phyloP scores from a whole-genome alignment of 2,113 vertebrate genomes.

The Oophaga pumilio region DNA sequence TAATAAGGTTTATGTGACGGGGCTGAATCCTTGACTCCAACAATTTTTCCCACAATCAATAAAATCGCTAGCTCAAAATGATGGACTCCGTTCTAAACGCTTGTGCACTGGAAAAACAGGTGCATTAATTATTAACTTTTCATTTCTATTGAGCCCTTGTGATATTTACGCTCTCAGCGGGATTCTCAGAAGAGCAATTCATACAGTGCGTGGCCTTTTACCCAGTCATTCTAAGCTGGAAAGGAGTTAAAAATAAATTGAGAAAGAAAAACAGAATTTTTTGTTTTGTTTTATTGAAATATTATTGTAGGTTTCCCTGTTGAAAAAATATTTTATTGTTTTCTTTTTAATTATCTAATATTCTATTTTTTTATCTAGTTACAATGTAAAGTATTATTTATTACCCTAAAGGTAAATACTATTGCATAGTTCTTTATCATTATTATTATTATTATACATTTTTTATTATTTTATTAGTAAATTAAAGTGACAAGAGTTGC shows the following conservation, averaged over 20 bases:
- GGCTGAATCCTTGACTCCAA: not conserved
- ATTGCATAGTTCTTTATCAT: too few relatives aligned
- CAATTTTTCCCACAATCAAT: slow-evolving; percentile 19
- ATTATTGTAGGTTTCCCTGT: not conserved
- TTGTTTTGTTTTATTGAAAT: not conserved
- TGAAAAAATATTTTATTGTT: too few relatives aligned
- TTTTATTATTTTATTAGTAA: too few relatives aligned
- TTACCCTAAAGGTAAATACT: not conserved
- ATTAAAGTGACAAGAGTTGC: too few relatives aligned
- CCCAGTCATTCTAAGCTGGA: not conserved
- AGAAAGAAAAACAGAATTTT: not conserved
- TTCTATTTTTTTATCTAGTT: not conserved
- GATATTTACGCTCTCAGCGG: slow-evolving; percentile 51
- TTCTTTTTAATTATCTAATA: not conserved
- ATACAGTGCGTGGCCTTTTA: slow-evolving; percentile 18
- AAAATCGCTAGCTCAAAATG: not conserved
- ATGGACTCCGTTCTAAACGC: not conserved
- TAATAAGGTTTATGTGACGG: not conserved
- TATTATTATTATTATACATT: too few relatives aligned
- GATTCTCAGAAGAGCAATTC: slow-evolving; percentile 16
- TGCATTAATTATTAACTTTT: slow-evolving; percentile 45
- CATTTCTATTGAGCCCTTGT: slow-evolving; percentile 29
- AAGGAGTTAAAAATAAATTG: slow-evolving; percentile 46
- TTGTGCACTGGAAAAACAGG: not conserved
- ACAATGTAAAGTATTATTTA: not conserved